Evolutionary conservation across 2,797 vertebrate species (phyloP).

Genomic region (Manis pentadactyla): DNA sequence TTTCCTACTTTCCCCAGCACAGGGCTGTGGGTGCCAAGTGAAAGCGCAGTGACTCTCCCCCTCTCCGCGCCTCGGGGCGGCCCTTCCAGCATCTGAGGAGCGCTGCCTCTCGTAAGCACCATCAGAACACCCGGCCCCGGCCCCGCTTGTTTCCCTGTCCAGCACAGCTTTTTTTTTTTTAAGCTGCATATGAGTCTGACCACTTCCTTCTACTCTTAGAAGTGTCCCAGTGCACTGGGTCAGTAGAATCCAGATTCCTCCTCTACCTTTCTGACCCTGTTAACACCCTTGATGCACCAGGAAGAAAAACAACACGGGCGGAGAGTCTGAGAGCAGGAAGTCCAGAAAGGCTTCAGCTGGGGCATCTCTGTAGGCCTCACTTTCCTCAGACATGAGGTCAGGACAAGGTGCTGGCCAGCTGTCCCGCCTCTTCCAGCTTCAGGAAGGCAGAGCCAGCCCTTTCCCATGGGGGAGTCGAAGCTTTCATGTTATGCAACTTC

Average conservation of each 20-base stretch:
- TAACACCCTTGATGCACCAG: not conserved
- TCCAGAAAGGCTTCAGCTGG: not conserved
- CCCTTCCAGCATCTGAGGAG: not conserved
- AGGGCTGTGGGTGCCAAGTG: not conserved
- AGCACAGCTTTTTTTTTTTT: not conserved
- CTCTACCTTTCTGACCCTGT: not conserved
- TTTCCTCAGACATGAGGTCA: conserved; percentile 22
- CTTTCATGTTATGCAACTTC: not conserved
- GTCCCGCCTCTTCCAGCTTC: not conserved
- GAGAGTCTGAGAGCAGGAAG: not conserved
- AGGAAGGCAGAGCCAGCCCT: not conserved
- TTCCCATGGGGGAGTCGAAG: not conserved
- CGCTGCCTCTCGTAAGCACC: not conserved
- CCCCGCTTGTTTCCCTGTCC: rapidly evolving
- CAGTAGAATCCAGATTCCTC: not conserved
- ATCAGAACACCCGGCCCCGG: not conserved
- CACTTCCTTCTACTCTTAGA: not conserved
- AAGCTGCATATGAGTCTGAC: not conserved
- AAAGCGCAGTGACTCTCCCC: not conserved
- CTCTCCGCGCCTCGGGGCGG: not conserved
- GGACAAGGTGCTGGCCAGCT: not conserved
- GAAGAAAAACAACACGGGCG: not conserved
- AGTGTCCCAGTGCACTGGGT: not conserved
- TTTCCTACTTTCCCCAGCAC: not conserved
- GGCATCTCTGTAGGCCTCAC: not conserved